phyloP scores from a whole-genome alignment of 2,888 invertebrate species.

The Cephalotes varians region DNA sequence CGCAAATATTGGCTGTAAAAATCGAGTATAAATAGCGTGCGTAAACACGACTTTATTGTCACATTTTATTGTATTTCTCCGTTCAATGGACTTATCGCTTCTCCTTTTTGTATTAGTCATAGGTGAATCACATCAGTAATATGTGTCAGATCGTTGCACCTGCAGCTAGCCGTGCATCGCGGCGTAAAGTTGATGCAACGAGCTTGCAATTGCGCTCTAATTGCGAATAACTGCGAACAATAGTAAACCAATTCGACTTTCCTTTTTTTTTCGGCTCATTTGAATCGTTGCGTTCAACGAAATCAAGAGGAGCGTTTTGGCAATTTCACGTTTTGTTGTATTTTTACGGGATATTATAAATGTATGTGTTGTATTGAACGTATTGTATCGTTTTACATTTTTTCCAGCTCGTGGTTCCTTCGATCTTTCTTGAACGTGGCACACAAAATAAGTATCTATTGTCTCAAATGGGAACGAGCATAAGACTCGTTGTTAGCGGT shows the following conservation, averaged over 20 bases:
- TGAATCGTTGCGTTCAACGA: background rate
- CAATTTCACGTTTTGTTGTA: background rate
- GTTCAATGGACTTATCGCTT: slow-evolving; percentile 56
- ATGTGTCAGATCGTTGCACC: slow-evolving; percentile 72
- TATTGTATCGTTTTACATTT: background rate
- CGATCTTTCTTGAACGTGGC: background rate
- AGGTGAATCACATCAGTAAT: slow-evolving; percentile 63
- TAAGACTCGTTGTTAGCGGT: slow-evolving; percentile 51
- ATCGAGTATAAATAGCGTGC: background rate
- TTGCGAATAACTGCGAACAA: no score
- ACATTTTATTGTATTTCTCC: slow-evolving; percentile 57
- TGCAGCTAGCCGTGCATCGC: slow-evolving; percentile 38
- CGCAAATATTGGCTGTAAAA: slow-evolving; percentile 31
- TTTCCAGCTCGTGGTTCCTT: background rate
- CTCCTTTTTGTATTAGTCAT: slow-evolving; percentile 55
- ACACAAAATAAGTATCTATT: slow-evolving; percentile 39
- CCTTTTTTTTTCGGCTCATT: background rate
- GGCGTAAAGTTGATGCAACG: slow-evolving; percentile 35
- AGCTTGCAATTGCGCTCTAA: slow-evolving; percentile 8
- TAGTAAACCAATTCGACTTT: slow-evolving; percentile 1
- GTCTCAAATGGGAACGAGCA: slow-evolving; percentile 38
- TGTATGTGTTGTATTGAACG: no score
- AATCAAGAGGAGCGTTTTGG: background rate
- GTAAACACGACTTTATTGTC: slow-evolving; percentile 58
- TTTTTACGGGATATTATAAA: background rate